phyloP scores from a whole-genome alignment of 2,113 vertebrate species.

The Hemiscyllium ocellatum region DNA sequence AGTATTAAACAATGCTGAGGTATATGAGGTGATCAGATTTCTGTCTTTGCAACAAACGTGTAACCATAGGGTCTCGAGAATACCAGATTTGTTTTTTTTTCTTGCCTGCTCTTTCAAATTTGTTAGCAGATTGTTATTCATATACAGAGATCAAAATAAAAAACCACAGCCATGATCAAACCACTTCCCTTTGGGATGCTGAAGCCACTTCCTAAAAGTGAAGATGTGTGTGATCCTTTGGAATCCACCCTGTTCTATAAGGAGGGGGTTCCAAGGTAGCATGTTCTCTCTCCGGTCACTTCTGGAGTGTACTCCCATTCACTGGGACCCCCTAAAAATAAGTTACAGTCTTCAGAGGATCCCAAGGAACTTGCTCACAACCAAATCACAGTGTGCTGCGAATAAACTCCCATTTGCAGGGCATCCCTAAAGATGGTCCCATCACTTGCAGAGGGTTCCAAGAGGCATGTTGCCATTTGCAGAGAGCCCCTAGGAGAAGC shows the following conservation, averaged over 20 bases:
- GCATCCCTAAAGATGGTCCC: not conserved
- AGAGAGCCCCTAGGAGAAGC: no score
- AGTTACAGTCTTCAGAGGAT: not conserved
- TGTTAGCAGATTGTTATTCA: not conserved
- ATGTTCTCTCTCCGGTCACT: not conserved
- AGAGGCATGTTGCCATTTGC: no score
- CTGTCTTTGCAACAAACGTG: no score
- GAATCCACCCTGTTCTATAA: not conserved
- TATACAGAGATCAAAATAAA: not conserved
- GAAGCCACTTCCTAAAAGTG: not conserved
- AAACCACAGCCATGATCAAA: not conserved
- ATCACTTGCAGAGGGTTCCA: no score
- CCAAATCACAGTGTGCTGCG: not conserved
- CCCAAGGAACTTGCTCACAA: not conserved
- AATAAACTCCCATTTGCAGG: not conserved
- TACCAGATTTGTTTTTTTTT: not conserved
- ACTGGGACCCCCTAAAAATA: not conserved
- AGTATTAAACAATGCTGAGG: not conserved
- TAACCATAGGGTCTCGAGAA: not conserved
- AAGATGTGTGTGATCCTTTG: not conserved
- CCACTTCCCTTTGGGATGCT: not conserved
- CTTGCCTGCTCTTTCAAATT: not conserved
- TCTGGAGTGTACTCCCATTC: not conserved
- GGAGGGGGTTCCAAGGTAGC: not conserved
- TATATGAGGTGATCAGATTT: not conserved